Evolutionary conservation across 2,113 vertebrate genomes (phyloP), one percentile per base, ranked within the genome.

Genomic region (Antechinus stuartii): DNA sequence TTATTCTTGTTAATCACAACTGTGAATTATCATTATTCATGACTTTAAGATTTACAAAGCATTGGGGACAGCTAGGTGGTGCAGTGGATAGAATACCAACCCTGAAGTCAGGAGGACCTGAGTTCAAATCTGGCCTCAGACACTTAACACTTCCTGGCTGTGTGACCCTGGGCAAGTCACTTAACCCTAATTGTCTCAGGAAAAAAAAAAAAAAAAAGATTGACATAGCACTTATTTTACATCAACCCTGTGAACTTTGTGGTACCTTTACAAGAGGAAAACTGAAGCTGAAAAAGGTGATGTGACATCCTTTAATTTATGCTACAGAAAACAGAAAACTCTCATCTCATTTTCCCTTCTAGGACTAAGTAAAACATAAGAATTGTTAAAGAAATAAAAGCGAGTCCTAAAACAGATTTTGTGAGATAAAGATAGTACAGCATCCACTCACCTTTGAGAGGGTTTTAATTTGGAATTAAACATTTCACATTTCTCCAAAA

Each of bases 401-500:
- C n/a, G 61, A 76, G n/a, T 84, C n/a, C 68, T 84, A 84, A 84
- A 84, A 84, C 68, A 84, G n/a, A 84, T 84, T 84, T 84, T 84
- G 68, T 23, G 16, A 23, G 68, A 84, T 84, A 84, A 84, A 84
- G 6, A 84, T 84, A 84, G 68, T 22, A 84, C 68, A 84, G n/a
- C 68, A 42, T 84, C n/a, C n/a, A 84, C 68, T 84, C n/a, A 84
- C 68, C 68, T 84, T 84, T 84, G 68, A 84, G 68, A 84, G 19
- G 68, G 42, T 22, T 84, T 84, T n/a, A 84, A 84, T 84, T 84
- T 84, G 42, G 68, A 84, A 84, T 84, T 23, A 84, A 84, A 19
- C 68, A 84, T 84, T 84, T 84, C 68, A 84, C 68, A 84, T 42
- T 19, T 42, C 68, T 84, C 68, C 68, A 84, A 23, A 84, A 42